Conservation (phyloP, 2,797 vertebrate species). For the Molossus molossus region DNA sequence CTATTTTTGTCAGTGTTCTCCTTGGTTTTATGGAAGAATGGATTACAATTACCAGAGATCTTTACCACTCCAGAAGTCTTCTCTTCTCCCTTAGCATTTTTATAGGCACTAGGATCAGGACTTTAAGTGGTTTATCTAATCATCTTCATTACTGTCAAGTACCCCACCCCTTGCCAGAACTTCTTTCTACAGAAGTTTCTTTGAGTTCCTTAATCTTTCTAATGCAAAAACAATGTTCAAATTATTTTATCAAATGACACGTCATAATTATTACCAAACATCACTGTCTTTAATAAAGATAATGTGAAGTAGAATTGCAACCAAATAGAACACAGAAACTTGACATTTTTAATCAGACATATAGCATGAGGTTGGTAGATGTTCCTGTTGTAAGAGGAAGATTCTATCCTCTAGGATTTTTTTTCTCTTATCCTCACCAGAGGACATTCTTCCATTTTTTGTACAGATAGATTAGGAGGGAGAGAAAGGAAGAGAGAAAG, state of each 20-base stretch:
- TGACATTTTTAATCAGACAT: not conserved
- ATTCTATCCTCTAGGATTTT: not conserved
- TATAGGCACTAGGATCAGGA: not conserved
- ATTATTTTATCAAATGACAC: not conserved
- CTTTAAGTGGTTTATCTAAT: not conserved
- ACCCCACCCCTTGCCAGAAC: not conserved
- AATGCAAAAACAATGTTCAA: conserved; percentile 35
- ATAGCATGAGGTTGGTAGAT: not conserved
- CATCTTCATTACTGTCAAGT: not conserved
- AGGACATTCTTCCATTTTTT: too few relatives aligned
- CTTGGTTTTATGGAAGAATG: not conserved
- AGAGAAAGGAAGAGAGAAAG: too few relatives aligned
- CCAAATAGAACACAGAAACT: conserved; percentile 41
- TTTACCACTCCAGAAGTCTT: not conserved
- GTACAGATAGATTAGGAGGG: too few relatives aligned
- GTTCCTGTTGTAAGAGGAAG: not conserved
- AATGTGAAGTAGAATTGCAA: not conserved
- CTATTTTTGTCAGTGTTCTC: not conserved
- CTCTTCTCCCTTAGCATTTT: not conserved
- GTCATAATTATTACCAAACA: not conserved
- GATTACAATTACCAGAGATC: not conserved
- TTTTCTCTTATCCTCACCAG: not conserved
- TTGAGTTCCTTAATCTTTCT: not conserved
- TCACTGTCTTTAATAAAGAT: not conserved
- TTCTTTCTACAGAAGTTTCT: not conserved